Evolutionary conservation across 2,797 vertebrate species (phyloP), one percentile per base, ranked within the genome.

Genomic region (Petrocephalus sullivani): DNA sequence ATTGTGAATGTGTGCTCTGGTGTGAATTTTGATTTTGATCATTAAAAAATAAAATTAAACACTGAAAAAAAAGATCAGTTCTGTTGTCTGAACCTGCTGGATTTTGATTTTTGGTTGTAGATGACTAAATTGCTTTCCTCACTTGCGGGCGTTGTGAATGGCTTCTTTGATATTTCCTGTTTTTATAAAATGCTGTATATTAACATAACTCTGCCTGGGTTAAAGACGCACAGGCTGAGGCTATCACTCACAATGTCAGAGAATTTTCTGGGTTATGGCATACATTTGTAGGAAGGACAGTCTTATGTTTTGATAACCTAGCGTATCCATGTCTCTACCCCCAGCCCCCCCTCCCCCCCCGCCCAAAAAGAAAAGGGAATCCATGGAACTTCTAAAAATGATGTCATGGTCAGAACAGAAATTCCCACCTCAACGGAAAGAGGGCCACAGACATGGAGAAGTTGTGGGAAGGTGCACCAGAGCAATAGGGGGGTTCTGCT

Each of bases 201-300:
- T 78, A 78, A n/a, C 41, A 37, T 71, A 12, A 37, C 28, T 49
- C 71, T 41, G 71, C 37, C 71, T 78, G 14, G 16, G 37, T 16
- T 46, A 78, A 46, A n/a, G 19, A 75, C 41, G 1, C 33, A 46
- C 16, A 53, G 41, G 8, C 21, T 21, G 51, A 83, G 37, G 89
- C 89, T 85, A 91, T 92, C 90, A 91, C 90, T 92, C 90, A 92
- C 92, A 93, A 93, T 91, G 91, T 91, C 91, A 91, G 91, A 89
- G 19, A 82, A 92, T 93, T 93, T 93, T 91, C 88, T 71, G 90
- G 91, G 93, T 92, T 92, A 93, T 93, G 91, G 93, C 93, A 94
- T 92, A 91, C 88, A 90, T 92, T 93, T 95, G 37, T 91, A 91
- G 90, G 93, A 93, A 95, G 95, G 95, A 96, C 95, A 94, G 95